Percentiles rank a stretch among this genome's conserved stretches.
phyloP scores from a whole-genome alignment of 2,797 vertebrate genomes.

The Ara ararauna region DNA sequence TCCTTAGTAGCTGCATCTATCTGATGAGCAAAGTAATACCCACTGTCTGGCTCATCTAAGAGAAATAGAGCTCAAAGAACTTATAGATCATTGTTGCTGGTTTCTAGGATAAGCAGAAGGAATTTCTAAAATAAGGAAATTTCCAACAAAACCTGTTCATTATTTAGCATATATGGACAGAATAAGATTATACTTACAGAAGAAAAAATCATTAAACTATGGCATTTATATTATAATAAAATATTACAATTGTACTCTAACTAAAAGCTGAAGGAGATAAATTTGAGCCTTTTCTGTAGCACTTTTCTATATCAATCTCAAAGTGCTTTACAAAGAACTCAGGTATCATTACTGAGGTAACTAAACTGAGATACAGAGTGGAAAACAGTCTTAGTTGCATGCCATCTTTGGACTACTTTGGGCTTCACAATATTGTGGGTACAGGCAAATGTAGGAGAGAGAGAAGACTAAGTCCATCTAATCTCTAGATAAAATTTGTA shows the following conservation, averaged over 20 bases:
- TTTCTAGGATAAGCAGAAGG: neutral
- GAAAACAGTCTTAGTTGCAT: neutral
- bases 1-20: neutral
- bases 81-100: neutral
- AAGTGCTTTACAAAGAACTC: neutral
- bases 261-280: neutral
- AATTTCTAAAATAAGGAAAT: neutral
- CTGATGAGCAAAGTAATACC: neutral
- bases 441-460: neutral
- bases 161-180: neutral
- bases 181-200: neutral
- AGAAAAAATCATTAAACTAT: neutral
- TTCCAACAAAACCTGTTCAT: rapidly evolving
- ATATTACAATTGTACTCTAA: neutral
- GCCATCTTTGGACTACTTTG: neutral
- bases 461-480: neutral
- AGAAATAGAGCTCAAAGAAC: neutral
- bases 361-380: neutral
- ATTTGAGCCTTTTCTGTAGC: neutral
- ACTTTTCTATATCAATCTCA: neutral
- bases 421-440: neutral
- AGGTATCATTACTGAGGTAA: neutral
- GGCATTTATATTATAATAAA: neutral
- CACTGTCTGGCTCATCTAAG: neutral
- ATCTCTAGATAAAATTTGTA: neutral